A percentile compares a stretch with the other conserved stretches of the same genome.
Conservation (phyloP, 2,113 vertebrate genomes). For the Dasyurus viverrinus region DNA sequence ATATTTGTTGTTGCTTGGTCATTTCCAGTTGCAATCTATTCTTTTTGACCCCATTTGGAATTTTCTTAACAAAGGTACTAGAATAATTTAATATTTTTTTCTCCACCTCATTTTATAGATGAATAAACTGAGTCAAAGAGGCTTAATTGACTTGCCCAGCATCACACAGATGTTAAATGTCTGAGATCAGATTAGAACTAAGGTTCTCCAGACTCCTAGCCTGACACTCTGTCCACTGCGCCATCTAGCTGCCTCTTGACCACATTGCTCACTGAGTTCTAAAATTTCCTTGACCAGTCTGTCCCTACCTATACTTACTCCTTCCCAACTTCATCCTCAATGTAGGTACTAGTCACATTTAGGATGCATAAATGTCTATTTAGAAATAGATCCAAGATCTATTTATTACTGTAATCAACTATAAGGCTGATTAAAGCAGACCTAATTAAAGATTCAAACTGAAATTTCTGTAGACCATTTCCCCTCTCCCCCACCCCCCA, state of each 20-base stretch:
- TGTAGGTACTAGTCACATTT: neutral
- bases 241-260: neutral
- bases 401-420: neutral
- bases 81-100: neutral
- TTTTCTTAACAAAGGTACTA: neutral
- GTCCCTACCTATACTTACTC: neutral
- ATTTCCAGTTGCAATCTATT: neutral
- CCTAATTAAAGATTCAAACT: neutral
- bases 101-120: neutral
- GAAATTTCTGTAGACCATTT: neutral
- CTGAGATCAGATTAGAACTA: neutral
- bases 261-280: neutral
- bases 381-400: neutral
- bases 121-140: neutral
- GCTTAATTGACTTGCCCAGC: neutral
- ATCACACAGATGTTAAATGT: neutral
- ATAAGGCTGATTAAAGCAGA: neutral
- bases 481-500: too few species aligned
- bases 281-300: neutral
- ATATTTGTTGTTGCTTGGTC: neutral
- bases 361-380: neutral
- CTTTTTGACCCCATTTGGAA: neutral
- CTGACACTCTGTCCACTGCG: neutral
- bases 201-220: neutral
- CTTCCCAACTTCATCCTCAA: neutral